Conservation (phyloP, 2,113 vertebrate genomes). For the Saimiri boliviensis region DNA sequence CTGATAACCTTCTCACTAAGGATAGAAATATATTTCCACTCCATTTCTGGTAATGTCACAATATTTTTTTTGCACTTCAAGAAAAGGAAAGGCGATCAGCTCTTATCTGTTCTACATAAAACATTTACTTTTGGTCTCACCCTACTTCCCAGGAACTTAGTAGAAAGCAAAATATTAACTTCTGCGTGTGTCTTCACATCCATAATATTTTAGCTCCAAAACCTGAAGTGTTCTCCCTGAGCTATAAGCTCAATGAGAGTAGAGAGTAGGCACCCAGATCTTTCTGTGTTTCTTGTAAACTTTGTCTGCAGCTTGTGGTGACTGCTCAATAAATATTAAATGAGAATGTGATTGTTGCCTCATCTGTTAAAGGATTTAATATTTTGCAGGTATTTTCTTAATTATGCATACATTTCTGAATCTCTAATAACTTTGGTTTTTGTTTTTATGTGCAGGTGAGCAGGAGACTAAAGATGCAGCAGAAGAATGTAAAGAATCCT, state of each 20-base stretch:
- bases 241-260: neutral
- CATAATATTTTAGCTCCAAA: neutral
- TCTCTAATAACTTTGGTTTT: constrained; percentile 4
- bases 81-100: neutral
- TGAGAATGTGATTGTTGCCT: neutral
- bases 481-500: constrained; percentile 22
- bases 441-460: constrained; percentile 76
- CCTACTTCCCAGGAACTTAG: neutral
- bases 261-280: neutral
- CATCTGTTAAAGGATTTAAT: neutral
- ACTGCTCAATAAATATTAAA: neutral
- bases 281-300: neutral
- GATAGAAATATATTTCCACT: neutral
- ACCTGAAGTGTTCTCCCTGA: neutral
- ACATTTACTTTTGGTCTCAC: neutral
- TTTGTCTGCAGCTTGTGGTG: neutral
- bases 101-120: neutral
- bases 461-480: constrained; percentile 38
- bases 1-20: neutral
- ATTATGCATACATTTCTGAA: neutral
- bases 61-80: neutral
- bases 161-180: neutral
- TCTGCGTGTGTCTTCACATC: neutral
- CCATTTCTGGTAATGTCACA: neutral
- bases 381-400: constrained; percentile 27